Percentiles rank a stretch among this genome's conserved stretches.
Conservation (phyloP, 2,113 vertebrate genomes). For the Myiagra hebetior region DNA sequence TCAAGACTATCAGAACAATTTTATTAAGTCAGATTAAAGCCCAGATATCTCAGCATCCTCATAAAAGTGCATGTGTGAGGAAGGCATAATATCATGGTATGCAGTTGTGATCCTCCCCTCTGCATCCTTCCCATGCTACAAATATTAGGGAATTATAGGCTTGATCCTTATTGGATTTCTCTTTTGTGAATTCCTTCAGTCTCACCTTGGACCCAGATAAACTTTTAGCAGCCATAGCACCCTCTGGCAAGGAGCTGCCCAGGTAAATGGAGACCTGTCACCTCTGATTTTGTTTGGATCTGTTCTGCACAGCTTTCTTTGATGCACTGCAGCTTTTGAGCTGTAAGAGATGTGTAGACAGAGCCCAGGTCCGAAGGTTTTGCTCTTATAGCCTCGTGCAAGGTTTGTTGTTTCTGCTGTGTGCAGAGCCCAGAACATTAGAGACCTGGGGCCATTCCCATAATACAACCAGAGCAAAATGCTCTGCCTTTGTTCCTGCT, state of each 20-base stretch:
- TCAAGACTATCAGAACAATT: not conserved
- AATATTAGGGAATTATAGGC: not conserved
- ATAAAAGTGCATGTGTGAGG: not conserved
- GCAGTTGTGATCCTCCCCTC: not conserved
- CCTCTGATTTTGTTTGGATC: not conserved
- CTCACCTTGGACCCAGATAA: not conserved
- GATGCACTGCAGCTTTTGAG: not conserved
- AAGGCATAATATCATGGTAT: not conserved
- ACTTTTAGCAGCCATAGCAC: not conserved
- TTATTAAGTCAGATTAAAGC: constrained; percentile 38
- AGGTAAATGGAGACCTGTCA: not conserved
- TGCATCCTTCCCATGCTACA: not conserved
- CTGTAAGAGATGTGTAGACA: not conserved
- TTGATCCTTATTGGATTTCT: not conserved
- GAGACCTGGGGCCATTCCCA: not conserved
- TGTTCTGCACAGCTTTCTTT: not conserved
- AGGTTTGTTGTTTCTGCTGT: not conserved
- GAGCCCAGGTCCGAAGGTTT: not conserved
- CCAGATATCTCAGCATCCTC: not conserved
- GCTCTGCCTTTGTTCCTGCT: constrained; percentile 20
- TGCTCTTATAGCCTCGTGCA: not conserved
- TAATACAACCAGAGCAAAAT: constrained; percentile 1
- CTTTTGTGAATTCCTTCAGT: not conserved
- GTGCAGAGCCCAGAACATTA: not conserved
- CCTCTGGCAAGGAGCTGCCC: not conserved